A percentile compares a stretch with the other conserved stretches of the same genome.
phyloP scores from a whole-genome alignment of 2,113 vertebrate genomes.

The Albula glossodonta region DNA sequence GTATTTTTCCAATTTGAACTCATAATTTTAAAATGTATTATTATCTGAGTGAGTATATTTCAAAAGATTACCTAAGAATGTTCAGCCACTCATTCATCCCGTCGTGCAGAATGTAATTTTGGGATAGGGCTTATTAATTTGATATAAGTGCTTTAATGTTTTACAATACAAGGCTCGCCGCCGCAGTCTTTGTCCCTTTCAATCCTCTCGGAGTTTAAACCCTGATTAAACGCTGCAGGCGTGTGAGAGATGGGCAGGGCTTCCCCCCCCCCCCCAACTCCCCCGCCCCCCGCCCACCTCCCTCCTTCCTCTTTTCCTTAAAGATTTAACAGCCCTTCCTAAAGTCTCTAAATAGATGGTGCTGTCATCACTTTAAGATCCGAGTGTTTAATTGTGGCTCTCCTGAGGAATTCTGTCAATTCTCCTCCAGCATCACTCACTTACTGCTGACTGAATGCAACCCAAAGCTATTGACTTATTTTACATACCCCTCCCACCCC shows the following conservation, averaged over 20 bases:
- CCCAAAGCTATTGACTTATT: slow-evolving; percentile 47
- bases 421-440: slow-evolving; percentile 44
- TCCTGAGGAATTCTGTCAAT: slow-evolving; percentile 54
- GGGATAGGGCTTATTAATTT: background rate
- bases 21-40: background rate
- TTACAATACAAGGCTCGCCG: background rate
- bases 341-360: slow-evolving; percentile 15
- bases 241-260: background rate
- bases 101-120: background rate
- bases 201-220: background rate
- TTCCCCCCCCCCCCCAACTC: too few relatives aligned
- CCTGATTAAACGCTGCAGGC: background rate
- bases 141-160: background rate
- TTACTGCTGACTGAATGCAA: slow-evolving; percentile 43
- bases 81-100: background rate
- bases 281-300: too few relatives aligned
- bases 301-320: background rate
- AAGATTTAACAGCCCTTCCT: slow-evolving; percentile 7
- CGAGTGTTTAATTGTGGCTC: slow-evolving; percentile 41
- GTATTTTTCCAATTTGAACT: background rate
- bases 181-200: background rate
- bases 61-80: background rate
- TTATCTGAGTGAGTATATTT: background rate
- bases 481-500: slow-evolving; percentile 37
- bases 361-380: slow-evolving; percentile 36